phyloP scores from a whole-genome alignment of 2,888 invertebrate species.

The Cheilosia urbana region DNA sequence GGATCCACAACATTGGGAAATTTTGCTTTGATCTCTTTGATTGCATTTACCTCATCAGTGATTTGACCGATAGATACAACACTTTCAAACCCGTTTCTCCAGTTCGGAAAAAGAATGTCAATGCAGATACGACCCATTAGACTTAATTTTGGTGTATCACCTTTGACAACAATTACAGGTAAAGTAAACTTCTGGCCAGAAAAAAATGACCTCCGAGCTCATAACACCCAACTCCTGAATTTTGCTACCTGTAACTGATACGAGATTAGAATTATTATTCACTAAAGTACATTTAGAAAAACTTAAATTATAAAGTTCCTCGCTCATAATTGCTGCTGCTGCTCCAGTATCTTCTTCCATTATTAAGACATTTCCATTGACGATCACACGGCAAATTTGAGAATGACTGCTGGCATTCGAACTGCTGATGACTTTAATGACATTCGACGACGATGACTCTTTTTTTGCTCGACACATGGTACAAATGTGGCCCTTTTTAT shows the following conservation, averaged over 20 bases:
- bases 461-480: conserved; percentile 15
- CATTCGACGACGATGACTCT: not conserved
- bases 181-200: too few species aligned
- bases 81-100: too few species aligned
- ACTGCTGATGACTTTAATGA: conserved; percentile 11
- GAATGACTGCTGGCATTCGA: conserved; percentile 1
- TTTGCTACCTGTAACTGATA: conserved; percentile 6
- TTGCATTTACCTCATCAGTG: too few species aligned
- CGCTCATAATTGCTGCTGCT: not conserved
- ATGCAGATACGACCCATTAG: conserved; percentile 9
- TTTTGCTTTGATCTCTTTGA: too few species aligned
- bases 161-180: too few species aligned
- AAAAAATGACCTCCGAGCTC: conserved; percentile 5
- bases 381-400: not conserved
- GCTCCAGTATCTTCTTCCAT: not conserved
- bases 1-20: too few species aligned
- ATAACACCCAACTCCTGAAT: conserved; percentile 5
- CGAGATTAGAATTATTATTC: not conserved
- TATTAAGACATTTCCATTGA: not conserved
- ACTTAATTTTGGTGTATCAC: conserved; percentile 8
- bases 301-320: conserved; percentile 24
- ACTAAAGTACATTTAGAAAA: conserved; percentile 6
- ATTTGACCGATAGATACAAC: too few species aligned
- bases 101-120: too few species aligned
- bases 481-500: too few species aligned